phyloP scores from a whole-genome alignment of 2,113 vertebrate genomes.

The Leptobrachium ailaonicum region DNA sequence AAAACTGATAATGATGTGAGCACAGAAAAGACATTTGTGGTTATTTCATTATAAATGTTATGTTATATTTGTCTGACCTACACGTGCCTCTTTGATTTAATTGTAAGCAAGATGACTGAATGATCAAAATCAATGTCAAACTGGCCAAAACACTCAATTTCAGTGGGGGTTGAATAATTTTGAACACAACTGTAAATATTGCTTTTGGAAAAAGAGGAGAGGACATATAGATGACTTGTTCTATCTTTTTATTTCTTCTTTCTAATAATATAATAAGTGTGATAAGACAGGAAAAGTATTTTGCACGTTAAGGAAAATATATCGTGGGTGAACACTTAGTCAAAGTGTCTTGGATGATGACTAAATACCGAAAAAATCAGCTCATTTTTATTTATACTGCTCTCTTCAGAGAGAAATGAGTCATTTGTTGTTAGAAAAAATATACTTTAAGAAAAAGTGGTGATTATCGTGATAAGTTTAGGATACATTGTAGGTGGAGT shows the following conservation, averaged over 20 bases:
- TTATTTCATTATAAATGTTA: too few relatives aligned
- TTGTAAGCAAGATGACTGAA: too few relatives aligned
- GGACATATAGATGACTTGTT: background rate
- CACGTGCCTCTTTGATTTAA: too few relatives aligned
- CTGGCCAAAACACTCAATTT: too few relatives aligned
- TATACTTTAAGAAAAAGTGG: background rate
- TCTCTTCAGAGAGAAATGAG: background rate
- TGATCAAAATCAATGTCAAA: too few relatives aligned
- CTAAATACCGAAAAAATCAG: background rate
- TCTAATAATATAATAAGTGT: background rate
- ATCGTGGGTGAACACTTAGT: slow-evolving; percentile 1
- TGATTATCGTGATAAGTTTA: background rate
- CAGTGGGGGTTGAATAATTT: too few relatives aligned
- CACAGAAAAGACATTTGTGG: too few relatives aligned
- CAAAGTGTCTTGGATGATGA: background rate
- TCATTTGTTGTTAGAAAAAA: background rate
- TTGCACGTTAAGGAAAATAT: background rate
- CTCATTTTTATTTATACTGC: background rate
- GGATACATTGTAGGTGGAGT: background rate
- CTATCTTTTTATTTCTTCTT: background rate
- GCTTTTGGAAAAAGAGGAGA: too few relatives aligned
- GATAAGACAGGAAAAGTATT: background rate
- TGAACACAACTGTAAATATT: too few relatives aligned
- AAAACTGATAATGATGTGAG: too few relatives aligned
- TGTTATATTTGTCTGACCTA: too few relatives aligned